Evolutionary conservation across 2,888 invertebrate species (phyloP).

Genomic region (Nyleta sp.): DNA sequence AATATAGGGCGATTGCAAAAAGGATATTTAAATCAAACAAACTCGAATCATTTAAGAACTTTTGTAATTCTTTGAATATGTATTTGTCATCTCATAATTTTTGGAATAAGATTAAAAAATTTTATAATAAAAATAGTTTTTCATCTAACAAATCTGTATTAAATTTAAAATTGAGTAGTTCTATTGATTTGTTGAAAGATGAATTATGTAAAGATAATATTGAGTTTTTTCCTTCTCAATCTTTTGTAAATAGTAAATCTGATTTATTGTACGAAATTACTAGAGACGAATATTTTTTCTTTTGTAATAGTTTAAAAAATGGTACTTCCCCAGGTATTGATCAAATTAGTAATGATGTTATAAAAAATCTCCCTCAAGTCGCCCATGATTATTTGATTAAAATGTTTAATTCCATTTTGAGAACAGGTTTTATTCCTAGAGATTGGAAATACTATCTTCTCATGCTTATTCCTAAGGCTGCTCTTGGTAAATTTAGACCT

Average conservation of each 20-base stretch:
- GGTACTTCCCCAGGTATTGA: constrained; percentile 17
- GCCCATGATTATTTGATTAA: not conserved
- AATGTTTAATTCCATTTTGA: constrained; percentile 12
- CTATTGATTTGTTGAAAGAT: not conserved
- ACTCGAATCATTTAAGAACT: constrained; percentile 5
- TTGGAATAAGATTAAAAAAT: constrained; percentile 42
- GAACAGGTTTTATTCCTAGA: not conserved
- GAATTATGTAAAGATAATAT: not conserved
- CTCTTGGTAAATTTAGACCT: constrained; percentile 2
- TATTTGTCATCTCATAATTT: not conserved
- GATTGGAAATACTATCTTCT: constrained; percentile 12
- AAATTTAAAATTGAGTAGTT: not conserved
- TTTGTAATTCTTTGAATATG: constrained; percentile 3
- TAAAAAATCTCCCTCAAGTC: constrained; percentile 5
- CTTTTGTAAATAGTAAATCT: not conserved
- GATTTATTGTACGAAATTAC: not conserved
- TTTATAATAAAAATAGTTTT: constrained; percentile 13
- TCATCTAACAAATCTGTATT: not conserved
- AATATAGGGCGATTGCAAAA: not conserved
- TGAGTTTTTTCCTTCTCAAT: not conserved
- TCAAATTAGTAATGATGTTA: constrained; percentile 3
- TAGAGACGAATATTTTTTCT: not conserved
- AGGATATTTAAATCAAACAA: not conserved
- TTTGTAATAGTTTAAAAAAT: not conserved
- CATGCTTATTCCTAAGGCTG: constrained; percentile 3